These are phyloP conservation scores for Tipula helvola DNA, from an alignment of 2,888 invertebrate species.

Conservation along the genomic window DNA sequence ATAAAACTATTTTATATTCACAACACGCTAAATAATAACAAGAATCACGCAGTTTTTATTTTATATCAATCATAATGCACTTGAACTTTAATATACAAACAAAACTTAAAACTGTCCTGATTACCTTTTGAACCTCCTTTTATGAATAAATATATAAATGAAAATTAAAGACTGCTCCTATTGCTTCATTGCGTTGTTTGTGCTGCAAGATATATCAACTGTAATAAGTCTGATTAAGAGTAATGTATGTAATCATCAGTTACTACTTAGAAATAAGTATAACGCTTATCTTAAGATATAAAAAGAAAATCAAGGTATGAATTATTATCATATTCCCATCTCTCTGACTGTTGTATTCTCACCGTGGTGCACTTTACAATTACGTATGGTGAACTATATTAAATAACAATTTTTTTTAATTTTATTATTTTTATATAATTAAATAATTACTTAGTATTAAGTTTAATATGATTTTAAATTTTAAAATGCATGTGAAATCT, in stretches of 20 bases:
- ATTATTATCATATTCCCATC: not conserved
- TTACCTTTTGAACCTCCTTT: not conserved
- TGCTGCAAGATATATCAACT: constrained; percentile 5
- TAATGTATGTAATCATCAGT: not conserved
- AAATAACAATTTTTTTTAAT: not conserved
- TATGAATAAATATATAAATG: not conserved
- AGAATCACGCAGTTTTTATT: not conserved
- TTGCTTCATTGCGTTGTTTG: not conserved
- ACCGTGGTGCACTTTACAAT: not conserved
- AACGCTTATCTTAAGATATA: not conserved
- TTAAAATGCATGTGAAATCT: not conserved
- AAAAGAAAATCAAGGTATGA: not conserved
- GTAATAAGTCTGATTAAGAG: not conserved
- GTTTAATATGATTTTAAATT: not conserved
- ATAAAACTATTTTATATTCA: not conserved
- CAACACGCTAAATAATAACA: constrained; percentile 4
- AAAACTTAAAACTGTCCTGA: not conserved
- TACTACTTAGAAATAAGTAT: not conserved
- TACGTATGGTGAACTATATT: not conserved
- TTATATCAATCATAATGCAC: not conserved
- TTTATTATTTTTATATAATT: not conserved
- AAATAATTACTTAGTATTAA: not conserved
- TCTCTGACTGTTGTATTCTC: not conserved
- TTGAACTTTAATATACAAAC: not conserved
- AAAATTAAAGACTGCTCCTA: not conserved